These are phyloP conservation scores for Calidris pugnax DNA, from an alignment of 2,113 vertebrate species.

Conservation along the genomic window DNA sequence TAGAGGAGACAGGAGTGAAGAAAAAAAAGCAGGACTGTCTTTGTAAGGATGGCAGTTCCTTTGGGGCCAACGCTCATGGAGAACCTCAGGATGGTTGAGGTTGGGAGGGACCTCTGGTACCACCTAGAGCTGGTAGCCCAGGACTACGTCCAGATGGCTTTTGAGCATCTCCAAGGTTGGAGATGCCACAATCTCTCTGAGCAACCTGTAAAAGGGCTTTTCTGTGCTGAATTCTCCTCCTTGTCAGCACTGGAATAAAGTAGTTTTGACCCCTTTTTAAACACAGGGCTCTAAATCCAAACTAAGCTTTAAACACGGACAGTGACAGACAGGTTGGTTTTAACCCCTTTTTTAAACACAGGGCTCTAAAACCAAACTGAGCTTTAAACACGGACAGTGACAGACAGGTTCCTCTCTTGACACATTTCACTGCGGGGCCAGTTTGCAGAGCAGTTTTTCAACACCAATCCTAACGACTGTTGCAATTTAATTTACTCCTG, in stretches of 20 bases:
- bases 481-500: conserved; percentile 8
- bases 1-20: background rate
- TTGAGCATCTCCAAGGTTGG: background rate
- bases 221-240: background rate
- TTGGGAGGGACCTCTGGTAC: background rate
- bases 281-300: background rate
- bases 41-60: background rate
- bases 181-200: background rate
- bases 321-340: background rate
- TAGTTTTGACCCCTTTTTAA: background rate
- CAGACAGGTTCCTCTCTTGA: background rate
- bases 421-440: background rate
- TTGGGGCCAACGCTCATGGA: rapidly evolving
- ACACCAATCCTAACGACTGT: background rate
- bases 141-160: rapidly evolving
- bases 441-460: background rate
- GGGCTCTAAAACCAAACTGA: background rate
- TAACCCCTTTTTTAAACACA: background rate
- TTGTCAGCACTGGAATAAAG: background rate
- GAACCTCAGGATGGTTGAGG: background rate
- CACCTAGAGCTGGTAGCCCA: background rate
- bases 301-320: background rate
- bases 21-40: background rate
- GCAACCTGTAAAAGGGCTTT: background rate
- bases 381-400: background rate